Evolutionary conservation across 2,113 vertebrate species (phyloP), one percentile per base, ranked within the genome.

Genomic region (Tychaedon coryphoeus): DNA sequence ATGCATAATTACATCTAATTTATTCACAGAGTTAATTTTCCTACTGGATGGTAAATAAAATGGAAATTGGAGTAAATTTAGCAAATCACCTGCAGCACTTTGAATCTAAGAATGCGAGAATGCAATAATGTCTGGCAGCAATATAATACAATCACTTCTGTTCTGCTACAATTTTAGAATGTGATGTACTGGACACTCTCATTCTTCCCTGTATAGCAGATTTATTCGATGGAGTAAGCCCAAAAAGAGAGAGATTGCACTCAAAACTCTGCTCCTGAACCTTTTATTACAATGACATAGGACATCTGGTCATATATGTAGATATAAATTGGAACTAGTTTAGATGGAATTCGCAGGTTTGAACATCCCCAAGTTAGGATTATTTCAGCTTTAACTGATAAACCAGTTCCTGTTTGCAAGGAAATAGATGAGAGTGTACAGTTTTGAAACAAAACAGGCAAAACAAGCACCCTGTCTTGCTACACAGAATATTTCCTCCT

Each of bases 1-100:
- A 95, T 92, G 64, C 38, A 97, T 93, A 95, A 97, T 97, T 96
- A 53, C 53, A 96, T 51, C 88, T 95, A 77, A 88, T 84, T 93
- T 79, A 71, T 73, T 93, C 91, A 65, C 53, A 36, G 13, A 43
- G 54, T 72, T 93, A 50, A 95, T 97, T 96, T 97, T 77, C 90
- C 96, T 97, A 66, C 31, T 90, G 53, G 90, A 94, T 88, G 87
- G 92, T 85, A 95, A 97, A 95, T 93, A 92, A 96, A 95, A 94
- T 73, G 82, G 91, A 97, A 96, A 97, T 94, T 42, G 58, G 74
- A 92, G 58, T 82, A 83, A 93, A 94, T 90, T 93, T 93, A 95
- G 25, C 10, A 66, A 93, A 97, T 93, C 74, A 96, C 78, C 86
- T 95, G 57, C 74, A 84, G 66, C 66, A 90, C 43, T 90, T 57